phyloP scores from a whole-genome alignment of 2,797 vertebrate species.

The Lagodon rhomboides region DNA sequence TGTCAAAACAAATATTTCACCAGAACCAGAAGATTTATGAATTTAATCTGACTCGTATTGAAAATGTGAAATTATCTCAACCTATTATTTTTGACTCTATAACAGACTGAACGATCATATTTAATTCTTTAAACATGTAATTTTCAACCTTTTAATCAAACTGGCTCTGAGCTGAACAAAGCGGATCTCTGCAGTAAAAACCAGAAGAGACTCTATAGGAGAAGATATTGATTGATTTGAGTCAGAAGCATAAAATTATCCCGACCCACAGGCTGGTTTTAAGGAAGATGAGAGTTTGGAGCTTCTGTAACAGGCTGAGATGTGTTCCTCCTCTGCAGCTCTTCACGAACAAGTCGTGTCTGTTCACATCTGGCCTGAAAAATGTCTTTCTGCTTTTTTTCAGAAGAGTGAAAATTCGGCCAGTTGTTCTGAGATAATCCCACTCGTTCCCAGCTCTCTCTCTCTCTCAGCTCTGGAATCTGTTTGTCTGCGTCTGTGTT shows the following conservation, averaged over 20 bases:
- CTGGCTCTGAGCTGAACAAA: not conserved
- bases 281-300: constrained; percentile 1
- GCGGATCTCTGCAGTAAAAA: not conserved
- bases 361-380: constrained; percentile 19
- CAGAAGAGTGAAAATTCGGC: not conserved
- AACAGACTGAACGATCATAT: not conserved
- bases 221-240: constrained; percentile 5
- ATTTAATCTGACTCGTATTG: no score
- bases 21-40: no score
- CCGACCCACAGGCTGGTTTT: not conserved
- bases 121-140: not conserved
- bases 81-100: not conserved
- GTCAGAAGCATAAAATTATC: constrained; percentile 1
- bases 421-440: constrained; percentile 24
- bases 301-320: not conserved
- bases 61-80: no score
- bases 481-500: not conserved
- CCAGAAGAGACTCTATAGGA: not conserved
- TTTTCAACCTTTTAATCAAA: not conserved
- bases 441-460: not conserved
- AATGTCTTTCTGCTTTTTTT: not conserved
- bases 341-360: not conserved
- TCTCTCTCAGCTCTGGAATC: no score
- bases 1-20: not conserved
- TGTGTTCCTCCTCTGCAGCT: no score